A percentile compares a stretch with the other conserved stretches of the same genome.
These are phyloP conservation scores for Lepidocolaptes lacrymiger DNA, from an alignment of 2,797 vertebrate genomes.

Conservation along the genomic window DNA sequence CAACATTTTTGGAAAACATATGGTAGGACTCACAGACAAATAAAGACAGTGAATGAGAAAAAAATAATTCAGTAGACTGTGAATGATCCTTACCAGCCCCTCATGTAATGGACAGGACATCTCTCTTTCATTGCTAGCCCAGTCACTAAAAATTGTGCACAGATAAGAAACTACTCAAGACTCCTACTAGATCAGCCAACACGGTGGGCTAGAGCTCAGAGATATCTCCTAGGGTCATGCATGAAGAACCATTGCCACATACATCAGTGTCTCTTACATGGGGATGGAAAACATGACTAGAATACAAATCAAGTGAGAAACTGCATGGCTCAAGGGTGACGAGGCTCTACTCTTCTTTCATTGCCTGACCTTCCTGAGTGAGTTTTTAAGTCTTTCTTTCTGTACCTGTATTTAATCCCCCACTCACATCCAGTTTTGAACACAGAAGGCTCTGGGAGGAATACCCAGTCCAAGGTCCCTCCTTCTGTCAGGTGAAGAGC, in stretches of 20 bases:
- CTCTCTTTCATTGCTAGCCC: background rate
- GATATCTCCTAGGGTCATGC: background rate
- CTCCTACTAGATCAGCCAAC: background rate
- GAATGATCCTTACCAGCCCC: background rate
- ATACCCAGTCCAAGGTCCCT: rapidly evolving
- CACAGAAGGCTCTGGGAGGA: rapidly evolving
- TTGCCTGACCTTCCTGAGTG: background rate
- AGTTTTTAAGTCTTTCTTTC: background rate
- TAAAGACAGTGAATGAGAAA: background rate
- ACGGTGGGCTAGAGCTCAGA: rapidly evolving
- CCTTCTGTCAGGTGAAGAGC: background rate
- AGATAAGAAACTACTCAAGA: background rate
- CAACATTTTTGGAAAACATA: background rate
- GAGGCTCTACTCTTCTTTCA: background rate
- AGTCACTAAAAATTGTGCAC: background rate
- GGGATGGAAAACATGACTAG: background rate
- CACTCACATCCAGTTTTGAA: background rate
- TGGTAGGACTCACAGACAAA: background rate
- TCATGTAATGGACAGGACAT: rapidly evolving
- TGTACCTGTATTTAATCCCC: background rate
- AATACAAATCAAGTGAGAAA: background rate
- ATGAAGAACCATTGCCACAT: background rate
- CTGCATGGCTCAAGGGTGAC: background rate
- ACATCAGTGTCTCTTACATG: rapidly evolving
- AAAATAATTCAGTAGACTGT: background rate